Conservation (phyloP, 2,797 vertebrate species). For the Pantherophis vulpinus region DNA sequence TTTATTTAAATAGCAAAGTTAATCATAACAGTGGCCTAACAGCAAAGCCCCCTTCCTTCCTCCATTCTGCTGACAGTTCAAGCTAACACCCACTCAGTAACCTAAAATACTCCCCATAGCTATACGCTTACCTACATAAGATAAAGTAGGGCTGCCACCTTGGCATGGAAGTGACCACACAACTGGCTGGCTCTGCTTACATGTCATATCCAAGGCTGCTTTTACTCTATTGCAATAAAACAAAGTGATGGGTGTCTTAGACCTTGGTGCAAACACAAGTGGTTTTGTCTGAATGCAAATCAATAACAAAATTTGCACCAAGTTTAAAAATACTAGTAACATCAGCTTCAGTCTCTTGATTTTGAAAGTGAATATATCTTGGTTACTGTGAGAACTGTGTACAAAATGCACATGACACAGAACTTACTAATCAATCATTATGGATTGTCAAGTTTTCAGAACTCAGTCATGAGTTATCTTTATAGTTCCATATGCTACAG, state of each 20-base stretch:
- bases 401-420: background rate
- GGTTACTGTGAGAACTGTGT: background rate
- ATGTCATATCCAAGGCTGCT: background rate
- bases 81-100: background rate
- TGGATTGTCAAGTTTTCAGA: background rate
- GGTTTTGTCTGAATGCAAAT: background rate
- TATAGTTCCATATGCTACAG: background rate
- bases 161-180: background rate
- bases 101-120: background rate
- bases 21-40: background rate
- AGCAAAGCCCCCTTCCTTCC: background rate
- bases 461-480: background rate
- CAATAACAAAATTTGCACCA: background rate
- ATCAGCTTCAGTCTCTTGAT: background rate
- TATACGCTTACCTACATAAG: background rate
- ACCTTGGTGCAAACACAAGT: background rate
- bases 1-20: background rate
- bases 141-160: background rate
- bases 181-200: background rate
- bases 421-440: background rate
- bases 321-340: background rate
- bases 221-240: background rate
- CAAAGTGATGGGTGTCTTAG: background rate
- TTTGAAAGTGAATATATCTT: background rate
- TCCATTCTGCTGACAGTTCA: background rate